These are phyloP conservation scores for Lithophane ornitopus DNA, from an alignment of 2,888 invertebrate genomes.

Conservation along the genomic window DNA sequence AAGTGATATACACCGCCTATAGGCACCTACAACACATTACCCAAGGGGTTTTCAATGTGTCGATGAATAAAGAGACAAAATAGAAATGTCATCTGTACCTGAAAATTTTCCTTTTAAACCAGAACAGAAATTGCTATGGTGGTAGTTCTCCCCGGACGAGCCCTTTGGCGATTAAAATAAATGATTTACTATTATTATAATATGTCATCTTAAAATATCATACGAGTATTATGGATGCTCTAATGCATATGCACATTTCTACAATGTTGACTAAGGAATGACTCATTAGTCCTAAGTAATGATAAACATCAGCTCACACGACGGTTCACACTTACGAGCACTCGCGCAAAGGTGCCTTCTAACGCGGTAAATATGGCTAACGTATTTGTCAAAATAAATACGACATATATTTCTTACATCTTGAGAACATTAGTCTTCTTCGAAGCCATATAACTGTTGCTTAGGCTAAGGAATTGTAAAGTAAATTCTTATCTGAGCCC, in stretches of 20 bases:
- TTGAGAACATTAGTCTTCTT: conserved; percentile 11
- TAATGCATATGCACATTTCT: conserved; percentile 5
- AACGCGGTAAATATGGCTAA: neutral
- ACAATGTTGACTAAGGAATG: conserved; percentile 44
- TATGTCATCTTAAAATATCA: neutral
- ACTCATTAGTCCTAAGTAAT: conserved; percentile 40
- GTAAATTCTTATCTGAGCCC: neutral
- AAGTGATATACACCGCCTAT: neutral
- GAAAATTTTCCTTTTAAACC: neutral
- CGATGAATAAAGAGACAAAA: neutral
- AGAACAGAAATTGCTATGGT: neutral
- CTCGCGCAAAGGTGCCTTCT: conserved; percentile 3
- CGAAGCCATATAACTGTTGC: conserved; percentile 8
- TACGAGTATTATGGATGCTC: neutral
- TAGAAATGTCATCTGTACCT: neutral
- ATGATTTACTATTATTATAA: neutral
- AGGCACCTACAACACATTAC: neutral
- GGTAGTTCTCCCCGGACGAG: neutral
- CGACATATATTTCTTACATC: conserved; percentile 14
- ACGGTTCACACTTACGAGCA: conserved; percentile 1
- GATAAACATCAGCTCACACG: conserved; percentile 27
- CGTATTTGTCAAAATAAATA: conserved; percentile 2
- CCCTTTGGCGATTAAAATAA: neutral
- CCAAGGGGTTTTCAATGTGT: neutral
- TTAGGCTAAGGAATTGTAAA: neutral